These are phyloP conservation scores for Calonectris borealis DNA, from an alignment of 2,113 vertebrate genomes.

Conservation along the genomic window DNA sequence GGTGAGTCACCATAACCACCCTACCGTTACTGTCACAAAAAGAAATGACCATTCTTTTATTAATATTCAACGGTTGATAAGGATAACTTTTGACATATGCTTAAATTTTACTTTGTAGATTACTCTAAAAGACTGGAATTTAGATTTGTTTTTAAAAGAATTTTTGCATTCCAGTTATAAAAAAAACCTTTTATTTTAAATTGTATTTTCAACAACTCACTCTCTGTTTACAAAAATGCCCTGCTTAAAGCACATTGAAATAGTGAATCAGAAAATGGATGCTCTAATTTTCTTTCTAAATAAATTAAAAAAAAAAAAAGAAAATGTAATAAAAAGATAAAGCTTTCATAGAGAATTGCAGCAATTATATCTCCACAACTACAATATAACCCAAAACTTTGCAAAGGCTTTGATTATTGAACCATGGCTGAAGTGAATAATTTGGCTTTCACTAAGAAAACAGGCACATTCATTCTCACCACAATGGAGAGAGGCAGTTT, in stretches of 20 bases:
- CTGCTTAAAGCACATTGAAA: conserved; percentile 2
- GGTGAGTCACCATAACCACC: not conserved
- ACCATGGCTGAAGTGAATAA: conserved; percentile 90
- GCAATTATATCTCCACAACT: conserved; percentile 84
- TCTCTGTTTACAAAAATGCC: conserved; percentile 5
- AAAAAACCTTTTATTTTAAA: not conserved
- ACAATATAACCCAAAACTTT: conserved; percentile 85
- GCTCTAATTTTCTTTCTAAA: conserved; percentile 64
- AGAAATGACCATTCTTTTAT: not conserved
- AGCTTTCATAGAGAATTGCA: conserved; percentile 71
- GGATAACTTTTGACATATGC: not conserved
- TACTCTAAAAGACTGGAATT: not conserved
- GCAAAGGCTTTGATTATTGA: conserved; percentile 90
- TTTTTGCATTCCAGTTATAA: not conserved
- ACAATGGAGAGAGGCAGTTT: conserved; percentile 91
- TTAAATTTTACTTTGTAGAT: not conserved
- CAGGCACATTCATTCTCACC: conserved; percentile 90
- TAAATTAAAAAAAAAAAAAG: conserved; percentile 62
- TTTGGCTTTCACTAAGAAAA: conserved; percentile 90
- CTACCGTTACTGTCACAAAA: not conserved
- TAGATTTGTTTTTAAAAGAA: not conserved
- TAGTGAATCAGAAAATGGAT: conserved; percentile 57
- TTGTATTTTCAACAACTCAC: not conserved
- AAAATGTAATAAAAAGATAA: conserved; percentile 78
- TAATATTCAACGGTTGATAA: not conserved